phyloP scores from a whole-genome alignment of 2,888 invertebrate species.

The Mesodorylaimus sp. region DNA sequence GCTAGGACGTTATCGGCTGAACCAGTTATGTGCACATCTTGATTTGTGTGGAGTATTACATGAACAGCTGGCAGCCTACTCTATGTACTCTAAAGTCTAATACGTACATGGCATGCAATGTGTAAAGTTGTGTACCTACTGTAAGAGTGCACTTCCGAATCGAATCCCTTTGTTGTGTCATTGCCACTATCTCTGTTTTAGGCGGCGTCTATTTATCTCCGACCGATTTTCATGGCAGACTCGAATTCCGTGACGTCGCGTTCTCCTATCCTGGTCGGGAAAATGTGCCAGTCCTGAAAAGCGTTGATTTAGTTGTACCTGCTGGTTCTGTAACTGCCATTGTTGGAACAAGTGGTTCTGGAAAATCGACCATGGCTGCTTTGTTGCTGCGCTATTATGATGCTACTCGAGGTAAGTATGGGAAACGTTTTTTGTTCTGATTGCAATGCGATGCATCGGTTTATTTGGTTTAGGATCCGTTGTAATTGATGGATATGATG shows the following conservation, averaged over 20 bases:
- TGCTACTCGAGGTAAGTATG: slow-evolving; percentile 39
- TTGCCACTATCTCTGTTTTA: slow-evolving; percentile 11
- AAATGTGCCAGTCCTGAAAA: slow-evolving; percentile 43
- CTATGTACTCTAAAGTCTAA: no score
- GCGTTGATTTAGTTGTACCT: slow-evolving; percentile 47
- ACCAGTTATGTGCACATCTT: no score
- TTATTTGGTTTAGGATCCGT: no score
- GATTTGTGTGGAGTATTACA: no score
- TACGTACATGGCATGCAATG: no score
- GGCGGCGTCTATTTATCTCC: slow-evolving; percentile 50
- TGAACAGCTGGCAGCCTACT: no score
- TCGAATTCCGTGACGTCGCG: slow-evolving; percentile 51
- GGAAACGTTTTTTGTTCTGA: background rate
- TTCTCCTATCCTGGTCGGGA: slow-evolving; percentile 53
- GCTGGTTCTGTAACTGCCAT: slow-evolving; percentile 56
- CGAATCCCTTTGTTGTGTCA: no score
- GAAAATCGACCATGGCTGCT: slow-evolving; percentile 75
- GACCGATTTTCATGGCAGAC: slow-evolving; percentile 45
- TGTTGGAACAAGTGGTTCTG: slow-evolving; percentile 81
- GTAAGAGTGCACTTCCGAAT: no score
- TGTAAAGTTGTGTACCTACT: no score
- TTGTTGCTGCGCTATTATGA: slow-evolving; percentile 70
- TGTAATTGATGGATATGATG: slow-evolving; percentile 52
- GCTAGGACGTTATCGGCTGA: no score
- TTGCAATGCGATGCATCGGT: no score